Percentiles rank a stretch among this genome's conserved stretches.
phyloP scores from a whole-genome alignment of 1,140 invertebrate species.

The Hormaphis cornu region DNA sequence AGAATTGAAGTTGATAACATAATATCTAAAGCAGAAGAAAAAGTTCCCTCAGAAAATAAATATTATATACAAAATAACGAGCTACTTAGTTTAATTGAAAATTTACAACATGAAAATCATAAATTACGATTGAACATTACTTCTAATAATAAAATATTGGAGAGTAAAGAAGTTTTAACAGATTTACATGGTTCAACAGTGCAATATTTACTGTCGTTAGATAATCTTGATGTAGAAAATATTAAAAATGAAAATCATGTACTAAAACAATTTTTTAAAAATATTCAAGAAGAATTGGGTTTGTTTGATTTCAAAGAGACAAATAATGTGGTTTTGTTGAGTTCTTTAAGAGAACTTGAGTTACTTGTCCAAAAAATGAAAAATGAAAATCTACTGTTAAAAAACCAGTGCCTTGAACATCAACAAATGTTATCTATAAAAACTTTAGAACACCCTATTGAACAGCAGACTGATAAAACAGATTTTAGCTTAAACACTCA shows the following conservation, averaged over 20 bases:
- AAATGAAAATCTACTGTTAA: neutral
- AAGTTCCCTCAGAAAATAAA: neutral
- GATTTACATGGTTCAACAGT: neutral
- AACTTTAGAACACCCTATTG: neutral
- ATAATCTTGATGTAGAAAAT: neutral
- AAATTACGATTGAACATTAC: neutral
- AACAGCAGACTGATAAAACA: neutral
- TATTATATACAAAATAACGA: neutral
- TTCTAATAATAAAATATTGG: neutral
- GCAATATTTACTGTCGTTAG: neutral
- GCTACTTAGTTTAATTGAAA: neutral
- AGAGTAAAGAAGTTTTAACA: neutral
- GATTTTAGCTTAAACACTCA: neutral
- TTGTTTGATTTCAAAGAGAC: neutral
- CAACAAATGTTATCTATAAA: neutral
- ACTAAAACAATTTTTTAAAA: neutral
- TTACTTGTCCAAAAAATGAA: neutral
- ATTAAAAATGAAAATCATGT: neutral
- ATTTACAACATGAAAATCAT: neutral
- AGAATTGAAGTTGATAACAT: neutral
- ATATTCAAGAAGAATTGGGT: neutral
- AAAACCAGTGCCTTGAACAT: neutral
- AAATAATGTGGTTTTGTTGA: neutral
- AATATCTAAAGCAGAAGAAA: constrained; percentile 7
- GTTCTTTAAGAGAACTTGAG: neutral